Base-by-base conservation (phyloP, 2,888 invertebrate genomes). In the Philaethria dido region DNA sequence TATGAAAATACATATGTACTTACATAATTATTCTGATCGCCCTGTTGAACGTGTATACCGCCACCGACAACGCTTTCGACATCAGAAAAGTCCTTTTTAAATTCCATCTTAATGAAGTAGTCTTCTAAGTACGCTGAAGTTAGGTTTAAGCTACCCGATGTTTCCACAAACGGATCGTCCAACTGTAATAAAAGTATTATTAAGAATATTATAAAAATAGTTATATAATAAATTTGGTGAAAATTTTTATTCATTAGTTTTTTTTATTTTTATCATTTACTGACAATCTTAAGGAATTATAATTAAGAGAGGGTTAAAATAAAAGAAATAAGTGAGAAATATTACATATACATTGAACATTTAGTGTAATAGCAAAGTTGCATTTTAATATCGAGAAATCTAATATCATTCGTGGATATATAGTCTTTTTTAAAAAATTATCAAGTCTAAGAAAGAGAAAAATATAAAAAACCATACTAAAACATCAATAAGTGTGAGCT, bases 11-110 rank as follows among this genome's bases (percentile, higher is more conserved):
- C 22, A 13, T 13, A 52, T 29, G 8, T n/a, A 85, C 88, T 87
- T 72, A 94, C 94, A 78, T 93, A 93, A 73, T 93, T 94, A 39
- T 89, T 80, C 11, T 89, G 92, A 3, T 89, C 86, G 14, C 94
- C 93, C 70, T 95, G 94, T 2, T 89, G 88, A 20, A 95, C 88
- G 60, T 94, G 93, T 52, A 96, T 93, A 13, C 94, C 94, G 2
- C 95, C 93, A 33, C 94, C 94, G 0, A 96, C 78, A 2, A 91
- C 85, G 71, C 95, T 96, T 73, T 96, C 95, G 0, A 89, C 83
- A 0, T 94, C 93, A 0, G 95, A 94, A 71, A 95, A 95, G 63
- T 96, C 95, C 74, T 96, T 96, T 74, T 94, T 95, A 52, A 95
- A 93, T 73, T 93, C 92, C 75, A 95, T 88, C 73, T 94, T 94